Conservation (phyloP, 2,797 vertebrate species). For the Trachops cirrhosus region DNA sequence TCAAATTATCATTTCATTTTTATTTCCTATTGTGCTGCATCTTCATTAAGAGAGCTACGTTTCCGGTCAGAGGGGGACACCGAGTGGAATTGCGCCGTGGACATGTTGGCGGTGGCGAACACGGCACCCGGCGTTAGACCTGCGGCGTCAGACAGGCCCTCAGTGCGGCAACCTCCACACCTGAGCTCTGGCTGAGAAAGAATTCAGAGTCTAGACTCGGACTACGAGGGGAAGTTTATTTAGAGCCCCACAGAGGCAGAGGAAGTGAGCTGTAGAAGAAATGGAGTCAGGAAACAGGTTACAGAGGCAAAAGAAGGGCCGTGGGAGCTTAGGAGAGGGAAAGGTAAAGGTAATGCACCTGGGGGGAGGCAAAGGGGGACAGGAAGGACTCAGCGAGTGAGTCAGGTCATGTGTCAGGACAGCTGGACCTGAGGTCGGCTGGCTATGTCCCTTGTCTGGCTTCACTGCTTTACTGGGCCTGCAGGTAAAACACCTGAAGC, state of each 20-base stretch:
- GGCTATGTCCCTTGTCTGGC: too few species aligned
- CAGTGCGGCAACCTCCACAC: neutral
- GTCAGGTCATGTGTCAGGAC: neutral
- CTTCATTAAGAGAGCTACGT: slow-evolving; percentile 21
- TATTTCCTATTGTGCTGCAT: slow-evolving; percentile 39
- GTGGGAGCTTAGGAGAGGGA: neutral
- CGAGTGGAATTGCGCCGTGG: slow-evolving; percentile 5
- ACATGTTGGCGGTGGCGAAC: neutral
- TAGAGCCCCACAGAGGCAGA: neutral
- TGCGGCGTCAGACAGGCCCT: neutral
- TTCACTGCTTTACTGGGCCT: too few species aligned
- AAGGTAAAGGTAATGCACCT: neutral
- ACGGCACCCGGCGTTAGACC: neutral
- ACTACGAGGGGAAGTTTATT: neutral
- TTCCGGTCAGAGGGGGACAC: slow-evolving; percentile 41
- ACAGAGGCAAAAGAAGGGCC: neutral
- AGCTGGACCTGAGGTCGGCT: too few species aligned
- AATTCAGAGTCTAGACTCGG: neutral
- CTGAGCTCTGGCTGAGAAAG: neutral
- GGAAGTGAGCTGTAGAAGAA: neutral
- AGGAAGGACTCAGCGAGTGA: neutral
- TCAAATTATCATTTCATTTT: slow-evolving; percentile 49
- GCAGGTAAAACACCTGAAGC: too few species aligned
- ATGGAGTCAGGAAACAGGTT: neutral
- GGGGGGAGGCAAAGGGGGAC: neutral